A percentile compares a stretch with the other conserved stretches of the same genome.
These are phyloP conservation scores for Phallusia fumigata DNA, from an alignment of 23 tunicate genomes.

Conservation along the genomic window DNA sequence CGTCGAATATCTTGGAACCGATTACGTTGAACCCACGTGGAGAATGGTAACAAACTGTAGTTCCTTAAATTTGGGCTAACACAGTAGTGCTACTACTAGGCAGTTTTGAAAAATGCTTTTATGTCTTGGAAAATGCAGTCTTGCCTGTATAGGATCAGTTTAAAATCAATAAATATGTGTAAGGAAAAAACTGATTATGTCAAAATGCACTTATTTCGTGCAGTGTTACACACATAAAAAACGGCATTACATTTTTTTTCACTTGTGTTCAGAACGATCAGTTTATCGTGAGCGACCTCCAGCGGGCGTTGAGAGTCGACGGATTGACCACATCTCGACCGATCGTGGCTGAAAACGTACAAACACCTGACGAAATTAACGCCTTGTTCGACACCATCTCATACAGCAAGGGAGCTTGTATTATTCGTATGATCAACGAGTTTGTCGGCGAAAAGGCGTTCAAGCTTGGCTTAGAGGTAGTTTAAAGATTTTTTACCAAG, in stretches of 20 bases:
- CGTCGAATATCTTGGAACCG: constrained; percentile 43
- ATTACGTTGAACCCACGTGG: constrained; percentile 49
- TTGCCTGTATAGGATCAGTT: too few relatives aligned
- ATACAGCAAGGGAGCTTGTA: constrained; percentile 72
- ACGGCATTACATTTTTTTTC: too few relatives aligned
- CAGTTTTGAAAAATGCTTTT: too few relatives aligned
- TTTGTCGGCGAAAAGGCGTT: constrained; percentile 66
- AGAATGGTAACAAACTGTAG: constrained; percentile 45
- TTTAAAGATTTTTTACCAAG: too few relatives aligned
- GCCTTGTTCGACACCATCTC: constrained; percentile 59
- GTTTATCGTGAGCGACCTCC: constrained; percentile 54
- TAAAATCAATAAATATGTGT: too few relatives aligned
- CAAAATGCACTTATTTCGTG: too few relatives aligned
- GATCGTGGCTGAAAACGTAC: constrained; percentile 38
- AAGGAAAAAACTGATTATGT: too few relatives aligned
- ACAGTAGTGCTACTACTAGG: too few relatives aligned
- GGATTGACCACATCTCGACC: constrained; percentile 74
- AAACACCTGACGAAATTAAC: constrained; percentile 32
- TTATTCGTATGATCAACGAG: constrained; percentile 62
- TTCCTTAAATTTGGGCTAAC: too few relatives aligned
- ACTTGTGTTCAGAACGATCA: constrained; percentile 37
- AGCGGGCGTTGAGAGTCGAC: constrained; percentile 55
- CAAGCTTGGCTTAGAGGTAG: constrained; percentile 45
- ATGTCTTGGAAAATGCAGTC: too few relatives aligned
- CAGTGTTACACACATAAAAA: too few relatives aligned